phyloP scores from a whole-genome alignment of 2,888 invertebrate species.

The Strigamia maritima region DNA sequence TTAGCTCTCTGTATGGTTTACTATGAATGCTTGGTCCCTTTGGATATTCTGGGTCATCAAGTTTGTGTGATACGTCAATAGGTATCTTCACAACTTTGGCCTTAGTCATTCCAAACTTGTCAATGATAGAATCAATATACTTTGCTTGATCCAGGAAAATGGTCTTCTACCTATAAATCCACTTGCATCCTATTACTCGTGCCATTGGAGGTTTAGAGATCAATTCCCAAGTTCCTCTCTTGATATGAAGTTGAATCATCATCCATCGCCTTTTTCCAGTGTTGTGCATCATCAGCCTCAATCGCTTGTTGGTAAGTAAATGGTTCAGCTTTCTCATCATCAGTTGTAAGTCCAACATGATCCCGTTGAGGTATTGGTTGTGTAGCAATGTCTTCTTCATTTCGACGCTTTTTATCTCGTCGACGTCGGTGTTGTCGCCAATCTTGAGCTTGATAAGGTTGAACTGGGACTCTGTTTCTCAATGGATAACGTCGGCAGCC shows the following conservation, averaged over 20 bases:
- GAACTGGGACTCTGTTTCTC: too few relatives aligned
- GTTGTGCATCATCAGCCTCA: background rate
- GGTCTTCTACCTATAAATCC: background rate
- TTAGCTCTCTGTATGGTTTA: background rate
- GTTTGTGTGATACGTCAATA: background rate
- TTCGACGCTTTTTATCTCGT: too few relatives aligned
- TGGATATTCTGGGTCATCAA: background rate
- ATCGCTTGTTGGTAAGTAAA: background rate
- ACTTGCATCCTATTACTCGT: background rate
- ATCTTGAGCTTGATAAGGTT: too few relatives aligned
- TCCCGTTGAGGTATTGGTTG: background rate
- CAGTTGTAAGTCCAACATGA: background rate
- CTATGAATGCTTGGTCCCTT: background rate
- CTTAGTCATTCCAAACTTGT: background rate
- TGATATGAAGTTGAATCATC: background rate
- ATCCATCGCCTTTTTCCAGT: background rate
- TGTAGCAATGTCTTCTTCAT: background rate
- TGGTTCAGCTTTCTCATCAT: background rate
- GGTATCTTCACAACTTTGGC: background rate
- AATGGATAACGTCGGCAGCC: too few relatives aligned
- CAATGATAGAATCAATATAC: background rate
- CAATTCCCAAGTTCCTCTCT: background rate
- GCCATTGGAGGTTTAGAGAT: background rate
- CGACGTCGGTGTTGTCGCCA: too few relatives aligned
- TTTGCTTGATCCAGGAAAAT: background rate